A percentile compares a stretch with the other conserved stretches of the same genome.
Evolutionary conservation across 2,888 invertebrate genomes (phyloP).

Genomic region (Rhagonycha fulva): DNA sequence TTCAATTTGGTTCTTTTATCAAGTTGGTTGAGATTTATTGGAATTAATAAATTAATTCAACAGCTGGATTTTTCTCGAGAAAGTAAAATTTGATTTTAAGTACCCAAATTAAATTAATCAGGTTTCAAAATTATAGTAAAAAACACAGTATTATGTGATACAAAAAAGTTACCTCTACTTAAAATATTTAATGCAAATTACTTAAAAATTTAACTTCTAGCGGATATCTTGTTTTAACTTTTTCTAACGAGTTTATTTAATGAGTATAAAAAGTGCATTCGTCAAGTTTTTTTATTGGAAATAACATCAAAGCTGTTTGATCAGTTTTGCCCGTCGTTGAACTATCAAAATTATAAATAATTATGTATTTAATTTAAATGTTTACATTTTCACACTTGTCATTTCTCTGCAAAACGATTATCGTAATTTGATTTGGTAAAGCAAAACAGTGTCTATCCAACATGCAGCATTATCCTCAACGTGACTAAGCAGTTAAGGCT

Average conservation of each 20-base stretch:
- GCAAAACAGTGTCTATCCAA: conserved; percentile 38
- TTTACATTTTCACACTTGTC: neutral
- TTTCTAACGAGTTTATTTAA: neutral
- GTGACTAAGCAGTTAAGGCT: conserved; percentile 48
- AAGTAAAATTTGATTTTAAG: neutral
- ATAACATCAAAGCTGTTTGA: neutral
- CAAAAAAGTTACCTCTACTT: neutral
- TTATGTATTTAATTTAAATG: neutral
- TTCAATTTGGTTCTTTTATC: neutral
- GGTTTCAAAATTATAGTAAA: neutral
- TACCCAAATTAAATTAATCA: neutral
- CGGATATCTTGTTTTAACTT: neutral
- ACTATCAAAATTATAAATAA: neutral
- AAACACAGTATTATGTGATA: neutral
- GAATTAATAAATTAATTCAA: neutral
- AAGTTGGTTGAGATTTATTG: neutral
- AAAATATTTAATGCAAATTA: neutral
- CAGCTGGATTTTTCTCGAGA: neutral
- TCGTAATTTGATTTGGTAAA: neutral
- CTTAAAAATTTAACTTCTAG: neutral
- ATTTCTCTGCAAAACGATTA: neutral
- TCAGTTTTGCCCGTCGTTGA: neutral
- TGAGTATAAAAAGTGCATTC: neutral
- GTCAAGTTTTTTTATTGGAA: neutral
- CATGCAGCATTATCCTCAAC: conserved; percentile 44